These are phyloP conservation scores for Rhaphigaster nebulosa DNA, from an alignment of 2,888 invertebrate genomes.

Conservation along the genomic window DNA sequence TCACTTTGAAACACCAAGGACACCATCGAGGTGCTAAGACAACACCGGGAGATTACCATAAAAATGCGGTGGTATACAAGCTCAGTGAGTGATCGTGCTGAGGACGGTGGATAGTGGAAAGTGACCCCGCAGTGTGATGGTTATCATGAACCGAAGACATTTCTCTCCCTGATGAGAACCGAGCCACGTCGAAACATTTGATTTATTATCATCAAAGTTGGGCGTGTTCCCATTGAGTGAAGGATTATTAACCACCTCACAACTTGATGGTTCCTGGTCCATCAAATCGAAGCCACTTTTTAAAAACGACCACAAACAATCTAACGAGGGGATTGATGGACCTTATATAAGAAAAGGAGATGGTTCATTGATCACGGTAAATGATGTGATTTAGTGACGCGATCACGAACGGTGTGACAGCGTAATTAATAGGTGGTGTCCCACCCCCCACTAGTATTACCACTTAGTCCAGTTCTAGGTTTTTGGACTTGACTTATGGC, in stretches of 20 bases:
- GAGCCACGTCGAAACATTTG: conserved; percentile 3
- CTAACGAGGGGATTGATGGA: conserved; percentile 60
- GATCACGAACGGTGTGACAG: conserved; percentile 59
- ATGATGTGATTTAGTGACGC: conserved; percentile 59
- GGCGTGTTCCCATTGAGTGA: conserved; percentile 57
- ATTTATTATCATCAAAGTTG: conserved; percentile 58
- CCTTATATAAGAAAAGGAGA: conserved; percentile 59
- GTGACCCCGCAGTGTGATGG: background rate
- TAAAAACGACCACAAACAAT: conserved; percentile 60
- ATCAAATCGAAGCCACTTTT: conserved; percentile 52
- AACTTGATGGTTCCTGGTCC: conserved; percentile 20
- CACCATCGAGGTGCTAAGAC: background rate
- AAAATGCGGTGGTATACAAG: background rate
- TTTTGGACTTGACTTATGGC: background rate
- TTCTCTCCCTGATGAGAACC: conserved; percentile 40
- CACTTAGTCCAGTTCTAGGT: background rate
- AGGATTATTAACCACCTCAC: conserved; percentile 45
- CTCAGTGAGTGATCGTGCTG: conserved; percentile 15
- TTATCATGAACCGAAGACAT: background rate
- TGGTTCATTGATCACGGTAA: conserved; percentile 58
- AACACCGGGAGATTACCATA: conserved; percentile 17
- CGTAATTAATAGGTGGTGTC: conserved; percentile 55
- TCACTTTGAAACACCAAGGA: background rate
- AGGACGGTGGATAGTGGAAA: background rate
- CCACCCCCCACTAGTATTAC: background rate